Conservation (phyloP, 2,113 vertebrate species). For the Bos taurus region DNA sequence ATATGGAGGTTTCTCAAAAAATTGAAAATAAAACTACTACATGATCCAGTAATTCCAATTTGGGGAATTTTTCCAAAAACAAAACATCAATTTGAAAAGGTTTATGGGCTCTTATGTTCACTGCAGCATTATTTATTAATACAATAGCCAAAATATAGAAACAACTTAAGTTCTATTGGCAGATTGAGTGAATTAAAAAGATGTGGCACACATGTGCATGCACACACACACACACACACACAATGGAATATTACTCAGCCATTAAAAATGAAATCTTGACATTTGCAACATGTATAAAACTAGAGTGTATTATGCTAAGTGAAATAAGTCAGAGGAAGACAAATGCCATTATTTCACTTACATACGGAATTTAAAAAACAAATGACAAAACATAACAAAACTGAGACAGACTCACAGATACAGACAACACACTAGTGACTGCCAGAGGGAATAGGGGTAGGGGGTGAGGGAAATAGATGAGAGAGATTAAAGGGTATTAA, state of each 20-base stretch:
- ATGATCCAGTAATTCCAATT: background rate
- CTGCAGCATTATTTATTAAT: background rate
- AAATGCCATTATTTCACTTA: background rate
- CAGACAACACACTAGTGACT: background rate
- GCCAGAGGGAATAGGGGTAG: background rate
- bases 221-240: background rate
- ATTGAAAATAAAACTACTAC: background rate
- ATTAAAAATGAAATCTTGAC: background rate
- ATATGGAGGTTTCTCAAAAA: background rate
- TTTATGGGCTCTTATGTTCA: background rate
- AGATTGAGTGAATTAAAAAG: background rate
- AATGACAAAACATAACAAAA: background rate
- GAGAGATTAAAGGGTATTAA: background rate
- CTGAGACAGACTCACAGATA: background rate
- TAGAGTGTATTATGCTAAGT: background rate
- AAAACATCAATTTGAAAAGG: background rate
- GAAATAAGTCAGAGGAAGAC: background rate
- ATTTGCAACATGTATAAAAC: background rate
- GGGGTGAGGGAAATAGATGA: background rate
- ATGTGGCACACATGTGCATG: rapidly evolving
- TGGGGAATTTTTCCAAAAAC: background rate
- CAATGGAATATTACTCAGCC: background rate
- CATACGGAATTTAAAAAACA: background rate
- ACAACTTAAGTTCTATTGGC: background rate
- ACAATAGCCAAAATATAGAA: background rate